phyloP scores from a whole-genome alignment of 2,797 vertebrate genomes.

The Lepidocolaptes lacrymiger region DNA sequence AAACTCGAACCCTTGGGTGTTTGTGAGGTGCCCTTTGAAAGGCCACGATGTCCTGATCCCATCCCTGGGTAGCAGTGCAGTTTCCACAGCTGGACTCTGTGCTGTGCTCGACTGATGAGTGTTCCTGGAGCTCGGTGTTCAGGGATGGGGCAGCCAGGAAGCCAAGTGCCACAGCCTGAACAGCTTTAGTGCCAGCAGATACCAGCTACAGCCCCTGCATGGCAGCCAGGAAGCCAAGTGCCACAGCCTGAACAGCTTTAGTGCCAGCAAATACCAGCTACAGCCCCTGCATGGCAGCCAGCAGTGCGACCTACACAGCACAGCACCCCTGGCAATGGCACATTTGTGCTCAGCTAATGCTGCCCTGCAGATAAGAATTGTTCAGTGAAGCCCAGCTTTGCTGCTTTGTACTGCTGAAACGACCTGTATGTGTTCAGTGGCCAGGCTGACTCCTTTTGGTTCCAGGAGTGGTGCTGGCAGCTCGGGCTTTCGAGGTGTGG shows the following conservation, averaged over 20 bases:
- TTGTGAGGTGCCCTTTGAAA: background rate
- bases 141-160: background rate
- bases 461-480: background rate
- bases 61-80: background rate
- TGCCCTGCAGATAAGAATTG: background rate
- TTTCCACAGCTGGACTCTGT: background rate
- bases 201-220: fast-evolving
- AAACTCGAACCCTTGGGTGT: background rate
- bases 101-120: background rate
- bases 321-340: background rate
- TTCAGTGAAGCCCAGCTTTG: background rate
- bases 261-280: background rate
- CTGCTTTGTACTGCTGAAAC: background rate
- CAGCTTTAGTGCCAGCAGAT: background rate
- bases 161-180: background rate
- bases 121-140: background rate
- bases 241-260: background rate
- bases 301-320: fast-evolving
- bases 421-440: background rate
- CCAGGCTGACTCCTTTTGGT: background rate
- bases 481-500: background rate
- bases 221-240: background rate
- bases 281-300: fast-evolving
- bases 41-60: background rate
- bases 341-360: background rate